Conservation (phyloP, 2,797 vertebrate species). For the Okamejei kenojei region DNA sequence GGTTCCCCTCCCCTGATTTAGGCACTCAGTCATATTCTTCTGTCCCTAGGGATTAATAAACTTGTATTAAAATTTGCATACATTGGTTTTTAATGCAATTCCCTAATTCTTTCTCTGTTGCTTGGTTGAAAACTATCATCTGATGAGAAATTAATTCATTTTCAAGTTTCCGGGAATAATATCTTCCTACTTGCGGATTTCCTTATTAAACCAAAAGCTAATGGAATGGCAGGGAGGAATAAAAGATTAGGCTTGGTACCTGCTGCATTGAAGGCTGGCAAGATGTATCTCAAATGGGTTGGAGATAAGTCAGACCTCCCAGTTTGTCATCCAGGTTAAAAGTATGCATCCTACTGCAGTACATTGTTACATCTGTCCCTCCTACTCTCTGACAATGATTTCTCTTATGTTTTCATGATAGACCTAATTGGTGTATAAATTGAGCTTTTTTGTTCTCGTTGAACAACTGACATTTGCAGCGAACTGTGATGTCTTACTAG, state of each 20-base stretch:
- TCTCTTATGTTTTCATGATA: neutral
- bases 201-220: neutral
- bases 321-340: neutral
- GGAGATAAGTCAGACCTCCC: neutral
- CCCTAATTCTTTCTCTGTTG: neutral
- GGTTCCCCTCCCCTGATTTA: neutral
- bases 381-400: neutral
- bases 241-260: neutral
- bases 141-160: neutral
- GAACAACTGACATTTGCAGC: neutral
- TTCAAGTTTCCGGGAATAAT: neutral
- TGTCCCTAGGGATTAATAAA: neutral
- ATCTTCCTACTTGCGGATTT: neutral
- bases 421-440: neutral
- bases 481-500: neutral
- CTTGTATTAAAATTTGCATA: neutral
- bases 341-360: neutral
- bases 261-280: neutral
- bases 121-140: neutral
- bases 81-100: neutral
- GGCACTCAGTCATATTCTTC: neutral
- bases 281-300: neutral
- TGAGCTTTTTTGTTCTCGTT: neutral
- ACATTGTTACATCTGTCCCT: neutral
- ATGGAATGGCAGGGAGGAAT: neutral